Conservation (phyloP, 2,113 vertebrate genomes). For the Camelus dromedarius region DNA sequence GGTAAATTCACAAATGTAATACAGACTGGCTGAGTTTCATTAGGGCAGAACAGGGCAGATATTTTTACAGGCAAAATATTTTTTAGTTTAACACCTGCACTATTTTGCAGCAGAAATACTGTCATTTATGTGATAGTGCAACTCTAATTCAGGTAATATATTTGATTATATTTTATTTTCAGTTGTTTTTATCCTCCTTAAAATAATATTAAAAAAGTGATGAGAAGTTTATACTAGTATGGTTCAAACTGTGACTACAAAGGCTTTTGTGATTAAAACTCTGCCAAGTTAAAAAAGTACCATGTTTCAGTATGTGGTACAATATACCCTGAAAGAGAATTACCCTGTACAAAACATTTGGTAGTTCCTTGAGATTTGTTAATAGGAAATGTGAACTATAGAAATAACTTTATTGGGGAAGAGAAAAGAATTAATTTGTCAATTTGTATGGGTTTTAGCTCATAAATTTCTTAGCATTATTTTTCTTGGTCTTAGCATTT, state of each 20-base stretch:
- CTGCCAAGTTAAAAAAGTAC: not conserved
- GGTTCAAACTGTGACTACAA: not conserved
- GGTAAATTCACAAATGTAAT: conserved; percentile 57
- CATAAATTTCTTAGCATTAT: not conserved
- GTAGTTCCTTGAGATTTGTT: not conserved
- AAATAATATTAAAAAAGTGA: conserved; percentile 34
- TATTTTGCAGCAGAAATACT: conserved; percentile 33
- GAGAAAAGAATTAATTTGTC: not conserved
- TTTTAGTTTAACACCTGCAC: not conserved
- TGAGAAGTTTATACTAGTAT: not conserved
- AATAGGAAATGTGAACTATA: not conserved
- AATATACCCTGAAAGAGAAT: not conserved
- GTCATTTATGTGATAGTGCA: not conserved
- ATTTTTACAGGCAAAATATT: conserved; percentile 34
- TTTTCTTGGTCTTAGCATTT: conserved; percentile 20
- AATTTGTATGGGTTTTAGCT: not conserved
- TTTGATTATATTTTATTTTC: conserved; percentile 6
- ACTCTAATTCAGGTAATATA: not conserved
- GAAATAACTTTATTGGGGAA: not conserved
- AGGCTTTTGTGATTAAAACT: not conserved
- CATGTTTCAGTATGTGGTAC: not conserved
- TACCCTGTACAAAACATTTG: not conserved
- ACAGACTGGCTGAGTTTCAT: conserved; percentile 27
- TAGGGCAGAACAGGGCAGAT: not conserved
- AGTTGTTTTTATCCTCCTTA: conserved; percentile 21